Base-by-base conservation (phyloP, 2,888 invertebrate species). In the Meliscaeva auricollis region DNA sequence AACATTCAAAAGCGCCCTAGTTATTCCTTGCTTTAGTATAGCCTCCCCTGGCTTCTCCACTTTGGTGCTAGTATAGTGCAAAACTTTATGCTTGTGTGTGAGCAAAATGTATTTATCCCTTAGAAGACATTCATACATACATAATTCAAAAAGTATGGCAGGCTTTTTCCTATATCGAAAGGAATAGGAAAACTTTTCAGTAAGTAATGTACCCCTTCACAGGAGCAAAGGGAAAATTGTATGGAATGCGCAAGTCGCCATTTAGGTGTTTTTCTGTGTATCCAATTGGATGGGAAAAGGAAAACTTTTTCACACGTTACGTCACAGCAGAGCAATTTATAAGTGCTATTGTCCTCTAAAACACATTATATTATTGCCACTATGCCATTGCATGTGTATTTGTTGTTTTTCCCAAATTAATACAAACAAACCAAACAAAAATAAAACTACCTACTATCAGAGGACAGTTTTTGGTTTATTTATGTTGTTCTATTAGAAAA, bases 341-440 rank as follows among this genome's bases (percentile, higher is more conserved):
- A 85, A 85, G 81, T 77, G 81, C 81, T 85, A 73, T 85, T 85
- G 85, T 85, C 76, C 85, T 85, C 76, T 66, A 60, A 64, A 72
- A 75, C 44, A 73, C 41, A 60, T 50, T 64, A 50, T 68, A 35
- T 50, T 66, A 66, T 66, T 50, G 66, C 48, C 66, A 35, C 48
- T 66, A 66, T 32, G 9, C 15, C 69, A 32, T 56, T 58, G 72
- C 56, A 22, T 52, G 44, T 62, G 68, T 54, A 52, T 64, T 20
- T 41, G n/a, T 60, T 60, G 20, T 41, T 46, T 46, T 17, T 54
- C 13, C 11, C 11, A 8, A 50, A 50, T 22, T 38, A 38, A 38
- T 38, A 38, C 3, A 50, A 48, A n/a, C n/a, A n/a, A n/a, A n/a
- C n/a, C n/a, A 20, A 48, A 48, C 13, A 41, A 41, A 41, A 44